These are phyloP conservation scores for Neodiprion pinetum DNA, from an alignment of 1,140 invertebrate species.

Conservation along the genomic window DNA sequence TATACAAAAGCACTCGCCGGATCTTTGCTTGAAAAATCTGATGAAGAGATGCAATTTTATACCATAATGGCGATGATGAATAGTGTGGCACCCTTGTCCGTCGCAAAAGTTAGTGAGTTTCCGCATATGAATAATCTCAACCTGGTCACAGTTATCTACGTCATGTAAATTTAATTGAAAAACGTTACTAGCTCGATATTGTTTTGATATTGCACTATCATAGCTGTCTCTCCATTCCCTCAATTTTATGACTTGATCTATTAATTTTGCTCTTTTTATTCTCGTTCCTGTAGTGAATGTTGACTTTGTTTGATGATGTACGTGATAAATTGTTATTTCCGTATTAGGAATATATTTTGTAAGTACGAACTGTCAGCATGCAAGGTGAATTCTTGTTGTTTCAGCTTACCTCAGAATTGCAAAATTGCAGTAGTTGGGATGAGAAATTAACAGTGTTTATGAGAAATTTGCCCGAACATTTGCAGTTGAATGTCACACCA, in stretches of 20 bases:
- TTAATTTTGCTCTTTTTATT: too few species aligned
- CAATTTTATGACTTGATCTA: too few species aligned
- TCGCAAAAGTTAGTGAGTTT: conserved; percentile 35
- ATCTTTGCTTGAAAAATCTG: conserved; percentile 16
- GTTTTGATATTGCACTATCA: background rate
- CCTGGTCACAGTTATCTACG: background rate
- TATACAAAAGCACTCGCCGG: conserved; percentile 5
- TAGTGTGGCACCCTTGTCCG: conserved; percentile 23
- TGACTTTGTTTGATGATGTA: too few species aligned
- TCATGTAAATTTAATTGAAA: background rate
- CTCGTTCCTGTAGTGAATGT: too few species aligned
- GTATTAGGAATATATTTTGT: too few species aligned
- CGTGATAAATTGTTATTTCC: too few species aligned
- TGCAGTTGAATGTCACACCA: background rate
- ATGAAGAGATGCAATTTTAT: conserved; percentile 41
- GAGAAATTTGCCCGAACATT: conserved; percentile 19
- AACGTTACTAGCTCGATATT: background rate
- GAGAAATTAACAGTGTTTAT: conserved; percentile 49
- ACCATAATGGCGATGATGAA: conserved; percentile 45
- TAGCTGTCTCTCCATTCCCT: too few species aligned
- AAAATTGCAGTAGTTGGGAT: conserved; percentile 49
- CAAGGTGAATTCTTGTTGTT: background rate
- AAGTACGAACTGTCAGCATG: too few species aligned
- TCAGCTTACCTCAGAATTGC: conserved; percentile 54
- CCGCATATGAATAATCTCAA: background rate